Conservation (phyloP, 2,797 vertebrate genomes). For the Oryzias sinensis region DNA sequence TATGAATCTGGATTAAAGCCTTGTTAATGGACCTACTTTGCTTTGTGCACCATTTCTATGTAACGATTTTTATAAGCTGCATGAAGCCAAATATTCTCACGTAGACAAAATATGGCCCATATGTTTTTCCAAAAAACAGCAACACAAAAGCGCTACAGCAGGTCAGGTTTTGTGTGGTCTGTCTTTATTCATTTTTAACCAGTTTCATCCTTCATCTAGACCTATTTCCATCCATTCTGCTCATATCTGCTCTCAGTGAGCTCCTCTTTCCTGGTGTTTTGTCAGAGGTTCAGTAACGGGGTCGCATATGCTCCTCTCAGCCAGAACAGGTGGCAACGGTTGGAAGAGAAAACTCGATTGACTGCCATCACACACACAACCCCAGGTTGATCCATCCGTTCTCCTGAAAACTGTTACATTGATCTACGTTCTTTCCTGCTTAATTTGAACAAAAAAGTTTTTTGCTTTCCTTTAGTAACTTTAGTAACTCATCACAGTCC, state of each 20-base stretch:
- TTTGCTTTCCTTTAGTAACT: too few species aligned
- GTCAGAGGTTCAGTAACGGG: slow-evolving; percentile 50
- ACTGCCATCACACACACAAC: slow-evolving; percentile 24
- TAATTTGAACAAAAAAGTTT: too few species aligned
- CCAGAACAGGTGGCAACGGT: slow-evolving; percentile 78
- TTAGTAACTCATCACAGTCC: too few species aligned
- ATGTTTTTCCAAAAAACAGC: slow-evolving; percentile 20
- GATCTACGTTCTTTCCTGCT: too few species aligned
- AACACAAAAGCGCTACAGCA: slow-evolving; percentile 22
- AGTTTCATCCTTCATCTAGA: slow-evolving; percentile 9
- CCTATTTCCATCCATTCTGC: slow-evolving; percentile 34
- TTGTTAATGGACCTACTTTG: slow-evolving; percentile 29
- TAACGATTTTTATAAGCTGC: slow-evolving; percentile 49
- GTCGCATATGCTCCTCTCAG: slow-evolving; percentile 75
- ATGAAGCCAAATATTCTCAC: slow-evolving; percentile 42
- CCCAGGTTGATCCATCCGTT: slow-evolving; percentile 6
- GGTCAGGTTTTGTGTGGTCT: slow-evolving; percentile 40
- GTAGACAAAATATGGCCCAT: slow-evolving; percentile 19
- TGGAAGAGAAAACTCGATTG: slow-evolving; percentile 56
- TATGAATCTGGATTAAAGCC: slow-evolving; percentile 29
- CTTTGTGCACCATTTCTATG: slow-evolving; percentile 43
- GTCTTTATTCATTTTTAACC: slow-evolving; percentile 47
- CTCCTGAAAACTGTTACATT: background rate
- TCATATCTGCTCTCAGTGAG: slow-evolving; percentile 65
- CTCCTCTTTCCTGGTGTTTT: slow-evolving; percentile 51